These are phyloP conservation scores for Drosophila truncata DNA, from an alignment of 1,140 invertebrate genomes.

Conservation along the genomic window DNA sequence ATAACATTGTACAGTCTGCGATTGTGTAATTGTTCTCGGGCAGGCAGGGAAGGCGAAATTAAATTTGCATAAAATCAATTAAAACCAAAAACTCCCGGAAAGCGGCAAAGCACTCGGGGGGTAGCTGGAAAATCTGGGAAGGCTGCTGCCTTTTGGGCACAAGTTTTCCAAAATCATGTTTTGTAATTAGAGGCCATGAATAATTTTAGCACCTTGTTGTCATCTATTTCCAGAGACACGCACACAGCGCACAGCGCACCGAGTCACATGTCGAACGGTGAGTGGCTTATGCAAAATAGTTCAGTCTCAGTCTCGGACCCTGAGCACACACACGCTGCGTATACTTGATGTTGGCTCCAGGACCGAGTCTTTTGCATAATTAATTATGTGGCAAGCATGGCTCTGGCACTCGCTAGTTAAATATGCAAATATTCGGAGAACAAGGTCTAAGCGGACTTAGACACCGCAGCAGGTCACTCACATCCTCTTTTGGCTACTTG, in stretches of 20 bases:
- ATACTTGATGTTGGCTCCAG: slow-evolving; percentile 63
- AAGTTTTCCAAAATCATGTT: slow-evolving; percentile 78
- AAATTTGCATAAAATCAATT: slow-evolving; percentile 83
- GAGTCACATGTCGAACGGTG: slow-evolving; percentile 39
- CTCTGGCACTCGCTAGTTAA: slow-evolving; percentile 70
- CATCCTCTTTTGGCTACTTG: slow-evolving; percentile 12
- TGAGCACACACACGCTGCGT: slow-evolving; percentile 55
- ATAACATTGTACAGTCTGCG: slow-evolving; percentile 24
- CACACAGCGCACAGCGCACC: slow-evolving; percentile 17
- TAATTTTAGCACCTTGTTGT: slow-evolving; percentile 81
- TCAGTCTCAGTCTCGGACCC: slow-evolving; percentile 39
- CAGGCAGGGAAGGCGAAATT: slow-evolving; percentile 39
- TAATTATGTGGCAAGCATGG: slow-evolving; percentile 75
- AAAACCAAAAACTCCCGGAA: slow-evolving; percentile 49
- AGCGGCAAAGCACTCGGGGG: slow-evolving; percentile 33
- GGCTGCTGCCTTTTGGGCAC: slow-evolving; percentile 21
- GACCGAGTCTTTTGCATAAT: slow-evolving; percentile 75
- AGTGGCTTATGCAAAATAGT: slow-evolving; percentile 78
- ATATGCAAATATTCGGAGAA: slow-evolving; percentile 75
- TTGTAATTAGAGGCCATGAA: slow-evolving; percentile 80
- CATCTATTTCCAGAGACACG: slow-evolving; percentile 69
- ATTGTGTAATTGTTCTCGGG: slow-evolving; percentile 46
- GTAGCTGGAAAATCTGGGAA: slow-evolving; percentile 8
- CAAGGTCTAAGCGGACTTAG: slow-evolving; percentile 29
- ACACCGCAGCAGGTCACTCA: slow-evolving; percentile 36